A percentile compares a stretch with the other conserved stretches of the same genome.
Conservation (phyloP, 2,888 invertebrate genomes). For the Eristalis pertinax region DNA sequence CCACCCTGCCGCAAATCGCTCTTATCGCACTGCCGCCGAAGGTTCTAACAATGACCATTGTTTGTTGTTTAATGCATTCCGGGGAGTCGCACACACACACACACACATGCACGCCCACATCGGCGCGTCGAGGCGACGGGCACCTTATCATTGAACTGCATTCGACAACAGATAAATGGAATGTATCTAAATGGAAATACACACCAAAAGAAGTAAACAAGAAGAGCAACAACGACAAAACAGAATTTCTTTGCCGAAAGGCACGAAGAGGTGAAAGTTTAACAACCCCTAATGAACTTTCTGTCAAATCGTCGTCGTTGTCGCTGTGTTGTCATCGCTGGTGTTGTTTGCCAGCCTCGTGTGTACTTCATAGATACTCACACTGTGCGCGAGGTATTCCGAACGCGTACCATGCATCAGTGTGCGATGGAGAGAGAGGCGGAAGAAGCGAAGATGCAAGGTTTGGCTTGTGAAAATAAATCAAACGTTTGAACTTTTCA, state of each 20-base stretch:
- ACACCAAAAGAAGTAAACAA: neutral
- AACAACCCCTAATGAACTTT: constrained; percentile 70
- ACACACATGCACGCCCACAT: neutral
- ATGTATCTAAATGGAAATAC: constrained; percentile 27
- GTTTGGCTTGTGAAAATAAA: neutral
- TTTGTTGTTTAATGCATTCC: neutral
- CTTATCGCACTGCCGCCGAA: neutral
- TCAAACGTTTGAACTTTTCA: neutral
- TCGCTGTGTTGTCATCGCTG: neutral
- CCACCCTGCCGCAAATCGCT: neutral
- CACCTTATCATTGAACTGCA: constrained; percentile 39
- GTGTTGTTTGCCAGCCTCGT: neutral
- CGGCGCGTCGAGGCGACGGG: neutral
- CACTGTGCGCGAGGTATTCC: neutral
- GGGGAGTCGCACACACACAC: neutral
- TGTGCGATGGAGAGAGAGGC: neutral
- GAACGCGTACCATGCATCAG: neutral
- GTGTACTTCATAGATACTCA: neutral
- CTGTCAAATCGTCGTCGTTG: constrained; percentile 56
- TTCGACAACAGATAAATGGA: constrained; percentile 45
- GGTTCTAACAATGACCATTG: constrained; percentile 23
- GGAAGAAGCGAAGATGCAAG: neutral
- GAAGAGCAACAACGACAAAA: constrained; percentile 3
- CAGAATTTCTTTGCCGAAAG: constrained; percentile 30
- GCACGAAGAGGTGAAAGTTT: constrained; percentile 63